Conservation (phyloP, 2,113 vertebrate species). For the Mustela nigripes region DNA sequence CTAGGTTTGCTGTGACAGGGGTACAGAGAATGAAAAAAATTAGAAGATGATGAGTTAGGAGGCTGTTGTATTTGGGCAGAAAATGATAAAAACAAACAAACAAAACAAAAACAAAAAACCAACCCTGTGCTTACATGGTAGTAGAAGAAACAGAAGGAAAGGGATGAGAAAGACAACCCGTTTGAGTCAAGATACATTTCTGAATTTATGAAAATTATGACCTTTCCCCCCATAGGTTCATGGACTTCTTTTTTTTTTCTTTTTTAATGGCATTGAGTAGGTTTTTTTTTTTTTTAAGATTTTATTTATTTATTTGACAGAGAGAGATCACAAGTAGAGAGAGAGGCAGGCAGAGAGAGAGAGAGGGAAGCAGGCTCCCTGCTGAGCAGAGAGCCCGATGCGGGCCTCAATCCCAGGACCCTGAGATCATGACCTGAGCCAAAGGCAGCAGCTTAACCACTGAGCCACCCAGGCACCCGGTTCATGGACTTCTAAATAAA, state of each 20-base stretch:
- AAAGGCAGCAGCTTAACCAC: too few species aligned
- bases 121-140: not conserved
- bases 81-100: constrained; percentile 9
- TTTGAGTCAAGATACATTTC: constrained; percentile 1
- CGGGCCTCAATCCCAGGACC: too few species aligned
- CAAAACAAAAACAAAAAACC: not conserved
- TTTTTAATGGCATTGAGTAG: too few species aligned
- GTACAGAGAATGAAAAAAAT: not conserved
- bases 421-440: too few species aligned
- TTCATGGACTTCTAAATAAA: not conserved
- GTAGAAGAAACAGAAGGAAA: not conserved
- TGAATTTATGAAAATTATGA: not conserved
- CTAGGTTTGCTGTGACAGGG: not conserved
- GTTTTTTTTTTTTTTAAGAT: too few species aligned
- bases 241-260: not conserved
- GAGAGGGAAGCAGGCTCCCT: too few species aligned
- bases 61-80: not conserved
- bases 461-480: not conserved
- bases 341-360: too few species aligned
- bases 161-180: not conserved
- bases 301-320: too few species aligned
- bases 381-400: too few species aligned
- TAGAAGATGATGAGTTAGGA: not conserved
- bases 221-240: not conserved
- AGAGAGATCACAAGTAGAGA: too few species aligned